Percentiles rank a stretch among this genome's conserved stretches.
phyloP scores from a whole-genome alignment of 2,888 invertebrate species.

The Stenodera caucasica region DNA sequence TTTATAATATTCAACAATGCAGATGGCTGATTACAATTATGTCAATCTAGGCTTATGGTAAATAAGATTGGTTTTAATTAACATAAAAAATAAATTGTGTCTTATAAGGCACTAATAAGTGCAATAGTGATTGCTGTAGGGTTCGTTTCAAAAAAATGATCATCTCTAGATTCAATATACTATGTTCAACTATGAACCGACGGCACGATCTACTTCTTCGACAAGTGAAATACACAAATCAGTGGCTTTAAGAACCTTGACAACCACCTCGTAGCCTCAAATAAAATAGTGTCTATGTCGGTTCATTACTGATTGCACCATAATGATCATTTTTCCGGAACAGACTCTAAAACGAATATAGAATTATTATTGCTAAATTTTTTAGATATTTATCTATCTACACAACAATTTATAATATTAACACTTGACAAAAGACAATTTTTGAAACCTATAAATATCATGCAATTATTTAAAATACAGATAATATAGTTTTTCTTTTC shows the following conservation, averaged over 20 bases:
- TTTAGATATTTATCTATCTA: conserved; percentile 3
- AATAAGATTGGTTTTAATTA: conserved; percentile 1
- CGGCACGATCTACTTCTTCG: too few relatives aligned
- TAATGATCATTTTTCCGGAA: too few relatives aligned
- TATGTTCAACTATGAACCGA: too few relatives aligned
- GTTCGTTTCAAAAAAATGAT: too few relatives aligned
- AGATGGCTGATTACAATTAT: conserved; percentile 8
- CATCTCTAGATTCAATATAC: too few relatives aligned
- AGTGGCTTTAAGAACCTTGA: too few relatives aligned
- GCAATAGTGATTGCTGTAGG: conserved; percentile 33
- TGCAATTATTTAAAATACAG: conserved; percentile 20
- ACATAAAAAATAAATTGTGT: conserved; percentile 18
- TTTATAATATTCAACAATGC: conserved; percentile 9
- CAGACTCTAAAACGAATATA: too few relatives aligned
- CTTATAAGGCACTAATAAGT: conserved; percentile 38
- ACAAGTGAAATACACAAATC: too few relatives aligned
- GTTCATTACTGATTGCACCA: too few relatives aligned
- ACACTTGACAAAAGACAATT: conserved; percentile 2
- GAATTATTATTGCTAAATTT: conserved; percentile 24
- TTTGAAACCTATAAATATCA: conserved; percentile 14
- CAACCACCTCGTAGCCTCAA: too few relatives aligned
- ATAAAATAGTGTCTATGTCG: too few relatives aligned
- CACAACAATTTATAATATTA: conserved; percentile 5
- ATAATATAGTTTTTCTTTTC: neutral
- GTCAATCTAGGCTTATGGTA: neutral